Base-by-base conservation (phyloP, 2,797 vertebrate genomes). In the Miichthys miiuy region DNA sequence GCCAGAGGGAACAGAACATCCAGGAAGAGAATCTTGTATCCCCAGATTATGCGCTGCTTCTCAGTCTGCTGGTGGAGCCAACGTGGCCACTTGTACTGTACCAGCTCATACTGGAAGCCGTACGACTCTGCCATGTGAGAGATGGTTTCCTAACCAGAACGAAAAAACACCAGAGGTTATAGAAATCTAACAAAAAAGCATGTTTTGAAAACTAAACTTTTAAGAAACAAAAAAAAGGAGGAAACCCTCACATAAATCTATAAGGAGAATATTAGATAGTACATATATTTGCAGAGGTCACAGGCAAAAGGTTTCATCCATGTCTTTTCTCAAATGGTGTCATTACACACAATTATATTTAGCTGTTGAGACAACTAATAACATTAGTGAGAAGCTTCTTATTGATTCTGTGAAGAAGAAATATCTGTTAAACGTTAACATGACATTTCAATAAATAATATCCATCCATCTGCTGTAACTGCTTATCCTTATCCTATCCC, bases 41-140 rank as follows among this genome's bases (percentile, higher is more conserved):
- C 98, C 98, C 98, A 99, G 89, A 99, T 99, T 77, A 97, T 96
- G 47, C 98, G 96, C 85, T 99, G 98, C 89, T 99, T 99, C 91
- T 99, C 98, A 4, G 95, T 97, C 94, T 99, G 97, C 79, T 97
- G 97, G 91, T 97, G 95, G 72, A 99, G 96, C 98, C 98, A 99
- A 0, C 93, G 96, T 0, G 98, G 98, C 98, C 98, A 99, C 80
- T 96, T 97, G 75, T 99, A 99, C 75, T 99, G 98, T 1, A 99
- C 97, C 42, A 99, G 74, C 64, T 99, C 98, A 30, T 97, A 99
- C n/a, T 96, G 93, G 88, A 99, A 99, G 60, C 95, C 94, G 4
- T 98, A 99, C 3, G 95, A 84, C 80, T 96, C 74, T 0, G 97
- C 97, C 97, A 99, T 97, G 90, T 96, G 90, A 68, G 97, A 96